Conservation (phyloP, 2,113 vertebrate genomes). For the Scolopax mira region DNA sequence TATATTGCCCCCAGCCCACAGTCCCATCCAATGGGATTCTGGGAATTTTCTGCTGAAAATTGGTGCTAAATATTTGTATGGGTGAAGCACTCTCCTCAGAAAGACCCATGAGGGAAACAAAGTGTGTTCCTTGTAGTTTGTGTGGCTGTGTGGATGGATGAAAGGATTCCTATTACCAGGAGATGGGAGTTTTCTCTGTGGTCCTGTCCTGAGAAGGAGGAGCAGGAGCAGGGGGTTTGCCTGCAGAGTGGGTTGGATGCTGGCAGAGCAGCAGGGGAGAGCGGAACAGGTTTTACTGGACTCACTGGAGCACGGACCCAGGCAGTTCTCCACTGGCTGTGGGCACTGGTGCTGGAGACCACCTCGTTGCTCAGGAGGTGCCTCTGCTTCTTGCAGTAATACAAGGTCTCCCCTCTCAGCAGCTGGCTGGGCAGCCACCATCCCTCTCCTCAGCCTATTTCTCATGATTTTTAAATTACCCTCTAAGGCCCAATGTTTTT, state of each 20-base stretch:
- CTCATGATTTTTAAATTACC: neutral
- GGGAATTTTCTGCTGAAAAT: conserved; percentile 22
- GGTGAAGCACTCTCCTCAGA: neutral
- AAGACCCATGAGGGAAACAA: accelerated
- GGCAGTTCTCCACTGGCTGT: accelerated
- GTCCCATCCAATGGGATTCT: neutral
- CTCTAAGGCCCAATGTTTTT: neutral
- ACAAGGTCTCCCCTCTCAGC: neutral
- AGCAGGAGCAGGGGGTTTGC: neutral
- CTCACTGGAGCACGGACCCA: accelerated
- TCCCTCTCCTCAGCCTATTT: neutral
- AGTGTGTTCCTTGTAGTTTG: neutral
- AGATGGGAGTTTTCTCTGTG: neutral
- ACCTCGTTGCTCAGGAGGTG: neutral
- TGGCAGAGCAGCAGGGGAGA: neutral
- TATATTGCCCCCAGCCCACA: neutral
- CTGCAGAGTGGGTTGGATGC: accelerated
- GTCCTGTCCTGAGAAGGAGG: neutral
- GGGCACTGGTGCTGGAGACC: neutral
- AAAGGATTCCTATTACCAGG: neutral
- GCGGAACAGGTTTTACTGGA: neutral
- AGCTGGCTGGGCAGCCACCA: accelerated
- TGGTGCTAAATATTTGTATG: neutral
- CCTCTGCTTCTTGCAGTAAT: neutral
- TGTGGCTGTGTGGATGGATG: neutral